Conservation (phyloP, 2,888 invertebrate genomes). For the Iphiclides podalirius region DNA sequence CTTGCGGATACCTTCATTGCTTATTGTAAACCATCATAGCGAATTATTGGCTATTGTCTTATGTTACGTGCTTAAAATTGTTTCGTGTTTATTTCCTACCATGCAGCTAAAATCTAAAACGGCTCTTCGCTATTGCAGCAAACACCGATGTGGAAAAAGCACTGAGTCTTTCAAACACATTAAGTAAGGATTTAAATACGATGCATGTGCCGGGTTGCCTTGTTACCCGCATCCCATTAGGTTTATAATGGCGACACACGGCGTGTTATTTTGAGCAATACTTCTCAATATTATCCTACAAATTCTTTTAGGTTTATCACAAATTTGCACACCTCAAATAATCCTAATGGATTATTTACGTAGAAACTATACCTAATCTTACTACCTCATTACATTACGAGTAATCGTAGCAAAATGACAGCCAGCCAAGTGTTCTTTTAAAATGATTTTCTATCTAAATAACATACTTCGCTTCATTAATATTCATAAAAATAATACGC, state of each 20-base stretch:
- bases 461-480: too few relatives aligned
- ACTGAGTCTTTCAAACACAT: slow-evolving; percentile 3
- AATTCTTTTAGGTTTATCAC: too few relatives aligned
- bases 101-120: slow-evolving; percentile 18
- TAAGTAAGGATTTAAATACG: slow-evolving; percentile 24
- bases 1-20: neutral
- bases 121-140: slow-evolving; percentile 13
- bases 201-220: slow-evolving; percentile 13
- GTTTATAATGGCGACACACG: slow-evolving; percentile 7
- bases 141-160: neutral
- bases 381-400: too few relatives aligned
- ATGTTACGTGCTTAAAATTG: slow-evolving; percentile 13
- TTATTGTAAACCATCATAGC: slow-evolving; percentile 6
- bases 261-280: neutral
- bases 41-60: slow-evolving; percentile 15
- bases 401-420: too few relatives aligned
- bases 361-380: too few relatives aligned
- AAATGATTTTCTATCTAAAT: too few relatives aligned
- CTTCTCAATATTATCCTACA: neutral
- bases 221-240: slow-evolving; percentile 7
- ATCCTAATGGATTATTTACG: too few relatives aligned
- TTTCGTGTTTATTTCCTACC: slow-evolving; percentile 16
- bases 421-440: too few relatives aligned
- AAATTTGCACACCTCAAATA: too few relatives aligned
- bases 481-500: too few relatives aligned